Percentiles rank a stretch among this genome's conserved stretches.
Conservation (phyloP, 2,888 invertebrate genomes). For the Xanthia icteritia region DNA sequence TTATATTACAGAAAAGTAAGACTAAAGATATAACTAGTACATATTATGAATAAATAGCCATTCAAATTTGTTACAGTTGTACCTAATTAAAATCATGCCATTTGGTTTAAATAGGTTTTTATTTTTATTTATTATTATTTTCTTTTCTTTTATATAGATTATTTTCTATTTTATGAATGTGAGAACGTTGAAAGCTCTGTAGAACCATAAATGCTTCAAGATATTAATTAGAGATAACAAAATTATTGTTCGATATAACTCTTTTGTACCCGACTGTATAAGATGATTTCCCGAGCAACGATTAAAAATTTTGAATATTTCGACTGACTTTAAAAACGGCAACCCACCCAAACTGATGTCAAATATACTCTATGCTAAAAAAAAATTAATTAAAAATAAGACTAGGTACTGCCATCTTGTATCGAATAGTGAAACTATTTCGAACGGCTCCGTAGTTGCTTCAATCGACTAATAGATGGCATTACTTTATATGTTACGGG, state of each 20-base stretch:
- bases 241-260: background rate
- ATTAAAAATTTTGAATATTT: background rate
- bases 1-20: background rate
- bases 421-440: constrained; percentile 46
- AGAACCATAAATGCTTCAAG: background rate
- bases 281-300: background rate
- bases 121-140: background rate
- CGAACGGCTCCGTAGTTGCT: constrained; percentile 37
- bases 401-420: constrained; percentile 58
- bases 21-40: background rate
- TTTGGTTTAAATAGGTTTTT: background rate
- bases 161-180: background rate
- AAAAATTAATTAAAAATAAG: too few relatives aligned
- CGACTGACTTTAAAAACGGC: too few relatives aligned
- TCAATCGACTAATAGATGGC: constrained; percentile 44
- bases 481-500: background rate
- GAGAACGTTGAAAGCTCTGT: too few relatives aligned
- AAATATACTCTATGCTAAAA: background rate
- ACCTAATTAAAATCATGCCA: background rate
- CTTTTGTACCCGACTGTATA: background rate
- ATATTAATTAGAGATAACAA: background rate
- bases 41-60: background rate
- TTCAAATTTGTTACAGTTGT: background rate
- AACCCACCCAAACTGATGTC: background rate
- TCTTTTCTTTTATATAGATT: background rate